Conservation (phyloP, 2,888 invertebrate species). For the Shargacucullia verbasci region DNA sequence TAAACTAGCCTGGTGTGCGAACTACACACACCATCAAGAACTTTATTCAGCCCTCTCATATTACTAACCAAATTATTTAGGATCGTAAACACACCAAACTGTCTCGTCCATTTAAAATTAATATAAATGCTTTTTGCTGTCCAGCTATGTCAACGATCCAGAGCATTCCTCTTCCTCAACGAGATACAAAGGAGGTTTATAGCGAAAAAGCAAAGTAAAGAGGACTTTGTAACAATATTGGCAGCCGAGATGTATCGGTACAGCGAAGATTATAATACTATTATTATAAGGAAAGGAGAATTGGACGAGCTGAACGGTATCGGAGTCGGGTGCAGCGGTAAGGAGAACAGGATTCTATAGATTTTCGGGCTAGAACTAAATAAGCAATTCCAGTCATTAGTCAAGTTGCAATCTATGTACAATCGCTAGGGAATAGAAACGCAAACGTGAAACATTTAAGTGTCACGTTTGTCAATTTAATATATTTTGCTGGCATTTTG, state of each 20-base stretch:
- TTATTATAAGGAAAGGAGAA: constrained; percentile 95
- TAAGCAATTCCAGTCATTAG: too few species aligned
- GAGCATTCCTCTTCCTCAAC: constrained; percentile 96
- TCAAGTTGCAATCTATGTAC: too few species aligned
- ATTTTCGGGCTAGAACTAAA: too few species aligned
- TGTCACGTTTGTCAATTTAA: too few species aligned
- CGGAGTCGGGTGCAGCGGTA: constrained; percentile 98
- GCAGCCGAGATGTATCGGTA: constrained; percentile 96
- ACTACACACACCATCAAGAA: too few species aligned
- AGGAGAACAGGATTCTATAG: constrained; percentile 46
- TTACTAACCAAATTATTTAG: too few species aligned
- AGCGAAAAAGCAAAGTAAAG: constrained; percentile 93
- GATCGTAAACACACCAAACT: neutral
- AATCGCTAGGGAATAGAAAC: too few species aligned
- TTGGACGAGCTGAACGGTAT: constrained; percentile 97
- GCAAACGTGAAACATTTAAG: too few species aligned
- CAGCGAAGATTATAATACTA: constrained; percentile 94
- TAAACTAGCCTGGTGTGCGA: too few species aligned
- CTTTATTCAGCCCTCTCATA: too few species aligned
- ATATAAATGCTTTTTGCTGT: neutral
- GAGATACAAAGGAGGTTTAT: constrained; percentile 94
- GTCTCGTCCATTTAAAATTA: neutral
- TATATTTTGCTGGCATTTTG: too few species aligned
- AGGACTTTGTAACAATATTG: constrained; percentile 93
- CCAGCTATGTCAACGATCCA: constrained; percentile 96